These are phyloP conservation scores for Ruditapes philippinarum DNA, from an alignment of 1,140 invertebrate genomes.

Conservation along the genomic window DNA sequence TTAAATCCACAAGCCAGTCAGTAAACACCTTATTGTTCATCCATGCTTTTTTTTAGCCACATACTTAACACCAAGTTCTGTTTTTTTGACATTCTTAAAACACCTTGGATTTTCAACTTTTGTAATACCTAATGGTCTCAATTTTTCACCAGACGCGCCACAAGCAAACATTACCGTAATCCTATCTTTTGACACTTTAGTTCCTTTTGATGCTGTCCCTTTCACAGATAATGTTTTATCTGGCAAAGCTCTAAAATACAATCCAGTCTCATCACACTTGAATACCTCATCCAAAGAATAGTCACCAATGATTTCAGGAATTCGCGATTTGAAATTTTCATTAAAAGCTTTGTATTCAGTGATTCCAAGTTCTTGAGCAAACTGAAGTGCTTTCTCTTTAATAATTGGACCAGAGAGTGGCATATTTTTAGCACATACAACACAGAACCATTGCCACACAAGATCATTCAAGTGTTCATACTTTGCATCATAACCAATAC, in stretches of 20 bases:
- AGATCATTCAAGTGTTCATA: conserved; percentile 38
- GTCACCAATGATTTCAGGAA: conserved; percentile 28
- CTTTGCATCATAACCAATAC: neutral
- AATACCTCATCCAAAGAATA: conserved; percentile 56
- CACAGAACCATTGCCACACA: conserved; percentile 62
- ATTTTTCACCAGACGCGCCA: neutral
- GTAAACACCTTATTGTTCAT: conserved; percentile 35
- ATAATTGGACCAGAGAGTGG: conserved; percentile 64
- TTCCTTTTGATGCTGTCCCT: conserved; percentile 52
- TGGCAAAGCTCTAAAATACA: conserved; percentile 69
- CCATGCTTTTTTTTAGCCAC: conserved; percentile 23
- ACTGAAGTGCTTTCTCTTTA: conserved; percentile 55
- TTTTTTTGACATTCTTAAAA: conserved; percentile 68
- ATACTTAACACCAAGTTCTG: neutral
- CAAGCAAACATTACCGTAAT: conserved; percentile 41
- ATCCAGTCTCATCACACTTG: conserved; percentile 75
- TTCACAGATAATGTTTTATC: conserved; percentile 69
- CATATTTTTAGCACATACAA: conserved; percentile 47
- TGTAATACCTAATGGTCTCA: conserved; percentile 68
- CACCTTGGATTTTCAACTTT: conserved; percentile 71
- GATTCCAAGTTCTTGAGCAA: conserved; percentile 73
- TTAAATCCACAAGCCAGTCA: neutral
- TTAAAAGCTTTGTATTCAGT: conserved; percentile 82
- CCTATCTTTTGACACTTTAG: conserved; percentile 72
- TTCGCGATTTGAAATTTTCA: conserved; percentile 20